Evolutionary conservation across 1,140 invertebrate genomes (phyloP), one percentile per base, ranked within the genome.

Genomic region (Drosophila teissieri): DNA sequence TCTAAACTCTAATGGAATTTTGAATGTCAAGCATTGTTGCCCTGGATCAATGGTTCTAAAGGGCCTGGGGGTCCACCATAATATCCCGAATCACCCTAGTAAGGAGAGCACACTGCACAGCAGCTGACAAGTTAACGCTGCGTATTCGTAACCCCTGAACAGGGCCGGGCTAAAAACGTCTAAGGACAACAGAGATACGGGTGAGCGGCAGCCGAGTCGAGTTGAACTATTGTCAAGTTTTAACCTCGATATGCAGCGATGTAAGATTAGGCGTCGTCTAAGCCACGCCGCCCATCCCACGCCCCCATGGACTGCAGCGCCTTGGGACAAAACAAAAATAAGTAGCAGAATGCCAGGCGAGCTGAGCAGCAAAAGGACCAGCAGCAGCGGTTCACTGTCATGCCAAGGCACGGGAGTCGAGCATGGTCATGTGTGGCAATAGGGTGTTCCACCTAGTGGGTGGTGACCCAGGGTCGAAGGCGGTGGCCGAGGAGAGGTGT

Each of bases 151-250:
- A 84, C 80, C 80, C 65, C 80, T 48, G 70, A 63, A 70, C 44
- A 57, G 67, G 64, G 67, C 67, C 64, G 34, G 64, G 46, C 73
- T 85, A 69, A 78, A 85, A 78, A 62, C 58, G 77, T 53, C 73
- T 85, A 80, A 80, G 73, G 56, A 80, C 73, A 77, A 46, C 65
- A 72, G 31, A 45, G 67, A 79, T 68, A 63, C 70, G 82, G 82
- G 69, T 68, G 78, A 83, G 63, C 72, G 56, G 63, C 62, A 80
- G 63, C 75, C 76, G 78, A 83, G 84, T 89, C 73, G 77, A 80
- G 84, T 89, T 89, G 76, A 89, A 89, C 84, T 89, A 89, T 89
- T 89, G 84, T 89, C 84, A 89, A 89, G 84, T 84, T 77, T 76
- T 89, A 89, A 75, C 84, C 84, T 89, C 84, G 80, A 89, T 89